Evolutionary conservation across 1,140 invertebrate species (phyloP), one percentile per base, ranked within the genome.

Genomic region (Caerostris darwini): DNA sequence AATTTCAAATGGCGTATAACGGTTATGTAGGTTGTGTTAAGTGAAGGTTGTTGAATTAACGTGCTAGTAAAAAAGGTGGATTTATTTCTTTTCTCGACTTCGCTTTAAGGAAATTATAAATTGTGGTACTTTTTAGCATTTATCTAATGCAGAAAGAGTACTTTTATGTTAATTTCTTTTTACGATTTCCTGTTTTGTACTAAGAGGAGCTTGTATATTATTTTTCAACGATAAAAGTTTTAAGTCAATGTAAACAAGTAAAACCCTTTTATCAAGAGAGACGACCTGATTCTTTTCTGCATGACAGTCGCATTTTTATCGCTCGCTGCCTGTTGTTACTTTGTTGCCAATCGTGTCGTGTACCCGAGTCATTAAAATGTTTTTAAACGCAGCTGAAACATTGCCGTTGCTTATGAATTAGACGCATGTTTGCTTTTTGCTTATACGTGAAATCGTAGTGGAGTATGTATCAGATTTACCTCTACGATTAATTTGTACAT

Each of bases 301-400:
- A 7, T 57, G n/a, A 58, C 82, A 6, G 1, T 50, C n/a, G 8
- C 57, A 34, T 85, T 58, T 88, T 88, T 88, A 88, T 88, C 86
- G 64, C 57, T 67, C 7, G n/a, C 10, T n/a, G 54, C 64, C 50
- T 88, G 50, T 34, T n/a, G 86, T 58, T 88, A 88, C 86, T 67
- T 88, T 88, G 86, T 88, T 61, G 58, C 86, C 5, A 50, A 54
- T 53, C 34, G 59, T 64, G 50, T 88, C 58, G 61, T 54, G 83
- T 58, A 59, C 58, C 58, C 34, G 71, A 77, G 34, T 77, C 50
- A 50, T 77, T 77, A 77, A 50, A 50, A 50, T 77, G 71, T 77
- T 77, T 77, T 77, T 77, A 50, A 12, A 77, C 71, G 5, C 10
- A 50, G 71, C 10, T 12, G 71, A 77, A 77, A 77, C 7, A 77